These are phyloP conservation scores for Daubentonia madagascariensis DNA, from an alignment of 2,113 vertebrate species.

Conservation along the genomic window DNA sequence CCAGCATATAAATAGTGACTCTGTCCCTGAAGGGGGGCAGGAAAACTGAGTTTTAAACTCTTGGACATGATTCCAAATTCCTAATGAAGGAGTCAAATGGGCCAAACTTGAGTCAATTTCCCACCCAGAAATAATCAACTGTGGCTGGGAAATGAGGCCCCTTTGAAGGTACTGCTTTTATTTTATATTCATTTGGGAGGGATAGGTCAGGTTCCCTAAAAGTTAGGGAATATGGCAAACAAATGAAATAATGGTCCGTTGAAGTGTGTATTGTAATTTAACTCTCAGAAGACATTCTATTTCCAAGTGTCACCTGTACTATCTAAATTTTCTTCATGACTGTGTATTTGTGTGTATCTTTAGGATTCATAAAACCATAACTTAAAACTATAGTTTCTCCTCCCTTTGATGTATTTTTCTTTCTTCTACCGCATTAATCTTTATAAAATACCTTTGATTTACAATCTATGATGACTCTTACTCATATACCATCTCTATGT, in stretches of 20 bases:
- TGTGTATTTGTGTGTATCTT: background rate
- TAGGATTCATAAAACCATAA: background rate
- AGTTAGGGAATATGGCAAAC: background rate
- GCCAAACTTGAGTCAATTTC: background rate
- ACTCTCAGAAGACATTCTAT: background rate
- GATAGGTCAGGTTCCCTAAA: background rate
- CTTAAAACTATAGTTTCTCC: background rate
- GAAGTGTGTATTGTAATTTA: background rate
- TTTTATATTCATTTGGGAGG: background rate
- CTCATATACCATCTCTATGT: background rate
- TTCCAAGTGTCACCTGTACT: background rate
- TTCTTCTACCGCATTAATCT: conserved; percentile 12
- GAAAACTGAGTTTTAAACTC: background rate
- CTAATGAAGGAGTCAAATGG: background rate
- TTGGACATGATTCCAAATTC: background rate
- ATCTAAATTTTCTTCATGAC: background rate
- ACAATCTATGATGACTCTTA: background rate
- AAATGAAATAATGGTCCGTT: background rate
- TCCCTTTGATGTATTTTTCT: background rate
- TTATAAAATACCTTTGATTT: conserved; percentile 24
- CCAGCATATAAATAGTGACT: background rate
- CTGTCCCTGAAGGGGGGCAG: background rate
- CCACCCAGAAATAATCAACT: background rate
- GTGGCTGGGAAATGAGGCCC: background rate
- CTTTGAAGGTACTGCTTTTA: background rate